Base-by-base conservation (phyloP, 1,140 invertebrate species). In the Triops cancriformis region DNA sequence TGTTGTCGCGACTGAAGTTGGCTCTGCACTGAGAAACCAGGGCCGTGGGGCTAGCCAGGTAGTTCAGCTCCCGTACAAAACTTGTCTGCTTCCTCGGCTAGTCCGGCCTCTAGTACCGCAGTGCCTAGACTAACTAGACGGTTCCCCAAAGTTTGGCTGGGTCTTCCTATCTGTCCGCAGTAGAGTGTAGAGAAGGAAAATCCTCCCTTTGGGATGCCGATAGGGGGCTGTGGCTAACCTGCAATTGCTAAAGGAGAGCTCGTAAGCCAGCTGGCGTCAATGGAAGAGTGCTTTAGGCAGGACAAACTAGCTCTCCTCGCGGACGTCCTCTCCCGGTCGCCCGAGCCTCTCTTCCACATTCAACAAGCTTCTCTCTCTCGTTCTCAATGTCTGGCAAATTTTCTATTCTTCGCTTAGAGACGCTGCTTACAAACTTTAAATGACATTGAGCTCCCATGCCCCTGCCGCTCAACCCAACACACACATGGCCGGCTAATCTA, bases 221-320 rank as follows among this genome's bases (percentile, higher is more conserved):
- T 64, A 37, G 31, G 7, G 51, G 51, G 51, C 51, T 64, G 51
- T 64, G 31, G 51, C 51, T 18, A 64, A 64, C 31, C 31, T 37
- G 7, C 31, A 37, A 64, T n/a, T 64, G 51, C 51, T 18, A 23
- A 64, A 64, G 51, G 51, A 64, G 51, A 64, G 51, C 51, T 64
- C 51, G 51, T 18, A 64, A 23, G 51, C 51, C 51, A 64, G 51
- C 51, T 64, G 51, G 51, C 51, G 51, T 64, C 51, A 64, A 64
- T 64, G 51, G 18, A 64, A 64, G 6, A 23, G 18, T 64, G 31
- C 31, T 64, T n/a, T 12, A 18, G 51, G 51, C 51, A 64, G 51
- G 51, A 64, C 51, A 64, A 64, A 64, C 51, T 64, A 64, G 51
- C 51, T 23, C 51, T 64, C 14, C 51, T 64, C 10, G 51, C 5